These are phyloP conservation scores for Glossosoma conforme DNA, from an alignment of 1,140 invertebrate genomes.

Conservation along the genomic window DNA sequence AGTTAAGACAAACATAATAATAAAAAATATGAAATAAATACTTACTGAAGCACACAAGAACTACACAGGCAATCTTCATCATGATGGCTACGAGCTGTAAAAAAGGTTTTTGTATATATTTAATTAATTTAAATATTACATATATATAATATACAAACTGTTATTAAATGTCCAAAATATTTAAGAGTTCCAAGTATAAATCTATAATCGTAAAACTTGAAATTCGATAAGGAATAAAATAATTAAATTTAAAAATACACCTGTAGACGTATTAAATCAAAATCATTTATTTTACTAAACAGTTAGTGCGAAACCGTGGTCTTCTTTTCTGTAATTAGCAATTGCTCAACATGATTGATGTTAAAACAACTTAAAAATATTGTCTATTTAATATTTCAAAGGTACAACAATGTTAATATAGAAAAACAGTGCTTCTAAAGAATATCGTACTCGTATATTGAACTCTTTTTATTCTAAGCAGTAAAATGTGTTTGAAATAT, in stretches of 20 bases:
- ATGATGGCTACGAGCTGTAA: constrained; percentile 16
- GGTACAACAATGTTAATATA: no score
- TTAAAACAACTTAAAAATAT: no score
- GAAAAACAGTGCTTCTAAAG: no score
- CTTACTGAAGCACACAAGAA: constrained; percentile 27
- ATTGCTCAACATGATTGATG: no score
- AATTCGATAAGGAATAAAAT: background rate
- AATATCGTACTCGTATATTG: no score
- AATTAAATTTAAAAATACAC: background rate
- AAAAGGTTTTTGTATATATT: constrained; percentile 3
- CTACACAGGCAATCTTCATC: constrained; percentile 26
- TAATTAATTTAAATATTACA: background rate
- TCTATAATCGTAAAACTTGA: background rate
- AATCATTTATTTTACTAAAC: background rate
- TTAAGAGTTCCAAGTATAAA: background rate
- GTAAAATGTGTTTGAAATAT: background rate
- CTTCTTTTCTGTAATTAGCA: no score
- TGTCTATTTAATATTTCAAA: no score
- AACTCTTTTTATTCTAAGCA: no score
- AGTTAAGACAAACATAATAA: background rate
- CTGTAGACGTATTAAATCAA: background rate
- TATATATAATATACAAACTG: background rate
- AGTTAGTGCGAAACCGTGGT: no score
- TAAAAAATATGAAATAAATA: constrained; percentile 1
- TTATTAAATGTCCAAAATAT: background rate